phyloP scores from a whole-genome alignment of 2,113 vertebrate species.

The Tachuris rubrigastra region DNA sequence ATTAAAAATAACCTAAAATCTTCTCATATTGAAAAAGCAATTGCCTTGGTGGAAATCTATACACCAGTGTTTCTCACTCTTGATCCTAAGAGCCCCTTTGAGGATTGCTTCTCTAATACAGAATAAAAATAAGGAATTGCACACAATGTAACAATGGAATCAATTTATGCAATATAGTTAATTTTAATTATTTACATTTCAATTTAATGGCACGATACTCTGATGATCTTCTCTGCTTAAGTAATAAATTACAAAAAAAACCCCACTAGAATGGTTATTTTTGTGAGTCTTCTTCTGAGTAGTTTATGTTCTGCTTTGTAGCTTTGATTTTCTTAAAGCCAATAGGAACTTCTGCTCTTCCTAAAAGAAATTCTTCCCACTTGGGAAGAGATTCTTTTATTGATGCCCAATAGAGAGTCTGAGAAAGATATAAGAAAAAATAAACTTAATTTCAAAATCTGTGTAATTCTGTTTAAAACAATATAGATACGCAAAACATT shows the following conservation, averaged over 20 bases:
- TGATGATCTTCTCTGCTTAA: background rate
- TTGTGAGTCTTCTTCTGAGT: conserved; percentile 41
- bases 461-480: conserved; percentile 48
- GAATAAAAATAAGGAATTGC: background rate
- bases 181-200: background rate
- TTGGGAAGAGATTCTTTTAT: conserved; percentile 84
- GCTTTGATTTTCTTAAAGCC: conserved; percentile 50
- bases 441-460: conserved; percentile 64
- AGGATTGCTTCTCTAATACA: background rate
- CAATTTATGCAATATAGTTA: background rate
- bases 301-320: conserved; percentile 45
- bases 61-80: background rate
- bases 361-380: conserved; percentile 87
- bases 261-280: conserved; percentile 16
- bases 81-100: background rate
- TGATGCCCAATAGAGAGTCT: conserved; percentile 86
- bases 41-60: background rate
- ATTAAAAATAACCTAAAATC: conserved; percentile 35
- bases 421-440: conserved; percentile 68
- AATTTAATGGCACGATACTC: background rate
- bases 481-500: conserved; percentile 20
- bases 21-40: background rate
- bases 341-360: conserved; percentile 76
- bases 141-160: background rate
- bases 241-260: background rate